A percentile compares a stretch with the other conserved stretches of the same genome.
Conservation (phyloP, 2,113 vertebrate genomes). For the Vidua macroura region DNA sequence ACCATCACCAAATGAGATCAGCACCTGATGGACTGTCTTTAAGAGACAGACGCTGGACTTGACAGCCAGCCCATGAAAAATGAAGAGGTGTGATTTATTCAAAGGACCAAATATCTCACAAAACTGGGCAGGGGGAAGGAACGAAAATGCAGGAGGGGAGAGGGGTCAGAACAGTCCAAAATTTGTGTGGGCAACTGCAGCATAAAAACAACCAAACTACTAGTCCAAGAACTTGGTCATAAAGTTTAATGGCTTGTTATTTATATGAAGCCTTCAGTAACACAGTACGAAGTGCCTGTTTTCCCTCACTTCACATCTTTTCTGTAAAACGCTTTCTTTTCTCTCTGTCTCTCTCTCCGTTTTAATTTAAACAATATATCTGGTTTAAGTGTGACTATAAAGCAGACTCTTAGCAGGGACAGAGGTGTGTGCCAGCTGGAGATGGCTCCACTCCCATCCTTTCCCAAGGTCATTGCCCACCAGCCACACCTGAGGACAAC, state of each 20-base stretch:
- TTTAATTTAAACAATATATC: background rate
- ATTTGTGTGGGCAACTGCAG: background rate
- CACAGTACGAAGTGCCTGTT: background rate
- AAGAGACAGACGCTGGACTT: background rate
- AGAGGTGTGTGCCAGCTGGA: background rate
- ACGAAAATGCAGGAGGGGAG: background rate
- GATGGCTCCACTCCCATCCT: accelerated
- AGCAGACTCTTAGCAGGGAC: background rate
- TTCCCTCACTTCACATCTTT: background rate
- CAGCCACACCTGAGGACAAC: background rate
- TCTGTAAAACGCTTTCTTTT: background rate
- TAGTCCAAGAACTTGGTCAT: background rate
- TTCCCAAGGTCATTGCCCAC: background rate
- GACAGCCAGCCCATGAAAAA: background rate
- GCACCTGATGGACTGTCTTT: background rate
- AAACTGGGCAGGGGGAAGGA: background rate
- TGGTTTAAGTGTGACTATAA: background rate
- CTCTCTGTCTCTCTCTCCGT: background rate
- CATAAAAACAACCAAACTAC: background rate
- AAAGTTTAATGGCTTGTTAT: conserved; percentile 28
- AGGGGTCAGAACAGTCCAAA: background rate
- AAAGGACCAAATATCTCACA: background rate
- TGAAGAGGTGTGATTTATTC: background rate
- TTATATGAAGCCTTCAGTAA: background rate
- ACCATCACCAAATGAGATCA: background rate